These are phyloP conservation scores for Steinernema khuongi DNA, from an alignment of 1,140 invertebrate genomes.

Conservation along the genomic window DNA sequence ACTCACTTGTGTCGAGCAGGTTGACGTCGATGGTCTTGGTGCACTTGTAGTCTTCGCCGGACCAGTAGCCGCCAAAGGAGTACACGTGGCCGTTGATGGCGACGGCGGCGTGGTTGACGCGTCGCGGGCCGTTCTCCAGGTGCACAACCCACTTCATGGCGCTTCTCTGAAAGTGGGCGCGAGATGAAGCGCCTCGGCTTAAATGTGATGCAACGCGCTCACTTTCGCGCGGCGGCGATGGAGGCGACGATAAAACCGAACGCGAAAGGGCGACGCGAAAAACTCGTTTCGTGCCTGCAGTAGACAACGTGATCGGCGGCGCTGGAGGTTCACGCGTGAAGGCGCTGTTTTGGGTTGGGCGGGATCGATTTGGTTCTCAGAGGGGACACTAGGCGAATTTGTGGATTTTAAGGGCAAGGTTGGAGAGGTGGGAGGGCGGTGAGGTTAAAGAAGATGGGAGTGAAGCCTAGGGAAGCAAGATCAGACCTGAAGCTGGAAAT, in stretches of 20 bases:
- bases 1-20: conserved; percentile 71
- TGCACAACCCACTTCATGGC: conserved; percentile 69
- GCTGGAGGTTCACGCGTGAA: neutral
- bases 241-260: neutral
- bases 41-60: conserved; percentile 70
- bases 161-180: neutral
- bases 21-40: conserved; percentile 77
- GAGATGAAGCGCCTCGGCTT: neutral
- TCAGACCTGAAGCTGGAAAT: too few relatives aligned
- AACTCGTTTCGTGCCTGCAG: conserved; percentile 7
- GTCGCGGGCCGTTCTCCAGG: conserved; percentile 73
- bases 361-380: neutral
- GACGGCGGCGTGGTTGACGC: conserved; percentile 83
- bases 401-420: neutral
- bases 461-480: too few relatives aligned
- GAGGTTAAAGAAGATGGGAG: too few relatives aligned
- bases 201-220: neutral
- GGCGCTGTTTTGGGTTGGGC: neutral
- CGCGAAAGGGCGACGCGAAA: conserved; percentile 1
- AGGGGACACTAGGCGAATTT: neutral
- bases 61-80: conserved; percentile 84
- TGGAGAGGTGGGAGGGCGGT: neutral
- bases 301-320: neutral
- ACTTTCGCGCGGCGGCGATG: neutral
- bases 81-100: conserved; percentile 74